A percentile compares a stretch with the other conserved stretches of the same genome.
Conservation (phyloP, 2,797 vertebrate species). For the Gymnoscopelus microlampas region DNA sequence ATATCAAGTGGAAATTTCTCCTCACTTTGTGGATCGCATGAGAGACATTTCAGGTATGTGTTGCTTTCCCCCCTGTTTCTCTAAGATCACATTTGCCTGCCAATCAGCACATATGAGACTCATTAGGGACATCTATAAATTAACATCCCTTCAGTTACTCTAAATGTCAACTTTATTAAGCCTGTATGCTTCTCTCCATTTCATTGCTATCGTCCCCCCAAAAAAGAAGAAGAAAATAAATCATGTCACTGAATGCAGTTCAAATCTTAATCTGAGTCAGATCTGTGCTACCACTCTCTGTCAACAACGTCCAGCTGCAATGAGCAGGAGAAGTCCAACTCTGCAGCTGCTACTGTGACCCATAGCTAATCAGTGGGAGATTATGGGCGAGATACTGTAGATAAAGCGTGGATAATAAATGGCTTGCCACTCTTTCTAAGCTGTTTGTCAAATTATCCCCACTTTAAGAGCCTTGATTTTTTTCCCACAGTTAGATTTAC, state of each 20-base stretch:
- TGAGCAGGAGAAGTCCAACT: slow-evolving; percentile 18
- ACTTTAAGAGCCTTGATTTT: slow-evolving; percentile 9
- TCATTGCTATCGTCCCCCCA: too few species aligned
- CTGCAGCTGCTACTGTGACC: slow-evolving; percentile 53
- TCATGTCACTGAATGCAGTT: slow-evolving; percentile 27
- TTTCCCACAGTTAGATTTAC: slow-evolving; percentile 44
- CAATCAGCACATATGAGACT: background rate
- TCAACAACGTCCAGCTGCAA: slow-evolving; percentile 41
- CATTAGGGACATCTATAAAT: background rate
- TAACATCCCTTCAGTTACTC: background rate
- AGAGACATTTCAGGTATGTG: background rate
- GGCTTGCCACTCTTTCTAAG: slow-evolving; percentile 32
- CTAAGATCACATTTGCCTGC: background rate
- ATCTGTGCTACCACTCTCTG: slow-evolving; percentile 11
- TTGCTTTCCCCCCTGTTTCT: background rate
- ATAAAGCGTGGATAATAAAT: slow-evolving; percentile 28
- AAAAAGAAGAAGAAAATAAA: background rate
- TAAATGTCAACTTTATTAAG: background rate
- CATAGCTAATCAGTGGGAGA: slow-evolving; percentile 23
- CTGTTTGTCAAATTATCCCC: slow-evolving; percentile 17
- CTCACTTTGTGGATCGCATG: background rate
- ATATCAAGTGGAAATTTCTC: background rate
- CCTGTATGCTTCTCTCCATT: too few species aligned
- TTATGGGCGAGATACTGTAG: slow-evolving; percentile 1
- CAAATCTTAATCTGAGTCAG: slow-evolving; percentile 12